Conservation (phyloP, 2,797 vertebrate species). For the Nyctibius grandis region DNA sequence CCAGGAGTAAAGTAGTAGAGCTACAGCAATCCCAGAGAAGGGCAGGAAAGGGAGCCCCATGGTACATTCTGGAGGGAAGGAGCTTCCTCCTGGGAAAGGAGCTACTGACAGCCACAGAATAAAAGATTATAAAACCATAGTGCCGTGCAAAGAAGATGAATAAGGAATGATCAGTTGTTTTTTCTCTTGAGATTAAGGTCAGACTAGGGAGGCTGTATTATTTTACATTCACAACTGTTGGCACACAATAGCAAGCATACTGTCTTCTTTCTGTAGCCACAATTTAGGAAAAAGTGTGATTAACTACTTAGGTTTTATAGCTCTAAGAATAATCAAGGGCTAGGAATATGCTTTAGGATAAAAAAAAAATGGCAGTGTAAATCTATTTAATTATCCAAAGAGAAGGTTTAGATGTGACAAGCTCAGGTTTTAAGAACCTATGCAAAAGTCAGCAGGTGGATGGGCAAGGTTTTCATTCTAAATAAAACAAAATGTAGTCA, state of each 20-base stretch:
- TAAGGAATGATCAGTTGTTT: neutral
- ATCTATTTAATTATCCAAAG: neutral
- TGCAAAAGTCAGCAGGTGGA: neutral
- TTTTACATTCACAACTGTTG: neutral
- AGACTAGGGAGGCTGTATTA: neutral
- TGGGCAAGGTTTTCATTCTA: neutral
- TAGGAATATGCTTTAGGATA: neutral
- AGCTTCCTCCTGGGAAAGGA: neutral
- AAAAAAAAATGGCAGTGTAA: neutral
- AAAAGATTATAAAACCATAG: neutral
- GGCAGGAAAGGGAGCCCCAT: neutral
- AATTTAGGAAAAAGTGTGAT: neutral
- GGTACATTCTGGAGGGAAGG: neutral
- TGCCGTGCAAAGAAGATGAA: neutral
- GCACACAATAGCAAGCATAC: neutral
- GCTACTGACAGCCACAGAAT: neutral
- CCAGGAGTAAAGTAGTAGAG: neutral
- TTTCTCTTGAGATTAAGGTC: neutral
- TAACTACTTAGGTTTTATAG: neutral
- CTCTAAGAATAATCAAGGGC: neutral
- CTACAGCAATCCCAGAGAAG: neutral
- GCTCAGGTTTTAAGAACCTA: neutral
- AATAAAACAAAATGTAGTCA: neutral
- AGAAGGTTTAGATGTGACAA: neutral
- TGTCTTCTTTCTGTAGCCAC: neutral